Conservation (phyloP, 2,888 invertebrate species). For the Drosophila borborema region DNA sequence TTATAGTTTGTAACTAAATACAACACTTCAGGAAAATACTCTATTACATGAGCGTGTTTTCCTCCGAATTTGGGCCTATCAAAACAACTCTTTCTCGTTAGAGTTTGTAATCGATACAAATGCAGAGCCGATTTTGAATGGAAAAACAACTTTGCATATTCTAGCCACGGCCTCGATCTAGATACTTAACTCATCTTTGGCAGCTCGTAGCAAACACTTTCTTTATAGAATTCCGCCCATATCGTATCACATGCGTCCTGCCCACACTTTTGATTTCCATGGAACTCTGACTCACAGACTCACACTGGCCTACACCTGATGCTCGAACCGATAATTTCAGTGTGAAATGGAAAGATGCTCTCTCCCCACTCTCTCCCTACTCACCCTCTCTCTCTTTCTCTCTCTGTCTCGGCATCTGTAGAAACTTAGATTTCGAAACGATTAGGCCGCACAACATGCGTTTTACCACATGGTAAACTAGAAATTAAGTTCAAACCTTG, state of each 20-base stretch:
- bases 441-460: conserved; percentile 60
- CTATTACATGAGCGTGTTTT: background rate
- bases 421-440: conserved; percentile 57
- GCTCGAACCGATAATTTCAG: conserved; percentile 48
- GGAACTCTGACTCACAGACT: conserved; percentile 42
- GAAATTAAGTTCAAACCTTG: conserved; percentile 53
- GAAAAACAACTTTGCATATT: conserved; percentile 32
- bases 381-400: background rate
- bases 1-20: conserved; percentile 3
- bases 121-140: conserved; percentile 6
- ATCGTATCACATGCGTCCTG: conserved; percentile 34
- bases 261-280: conserved; percentile 59
- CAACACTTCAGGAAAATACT: background rate
- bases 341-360: conserved; percentile 50
- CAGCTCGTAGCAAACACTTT: conserved; percentile 62
- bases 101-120: conserved; percentile 42
- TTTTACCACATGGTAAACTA: conserved; percentile 43
- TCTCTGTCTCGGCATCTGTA: background rate
- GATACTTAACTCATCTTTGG: conserved; percentile 58
- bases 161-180: conserved; percentile 18
- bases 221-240: conserved; percentile 56
- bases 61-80: conserved; percentile 3
- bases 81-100: conserved; percentile 23
- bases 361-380: conserved; percentile 8
- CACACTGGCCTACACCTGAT: conserved; percentile 48